Percentiles rank a stretch among this genome's conserved stretches.
Evolutionary conservation across 2,113 vertebrate genomes (phyloP).

Genomic region (Eptatretus burgeri): DNA sequence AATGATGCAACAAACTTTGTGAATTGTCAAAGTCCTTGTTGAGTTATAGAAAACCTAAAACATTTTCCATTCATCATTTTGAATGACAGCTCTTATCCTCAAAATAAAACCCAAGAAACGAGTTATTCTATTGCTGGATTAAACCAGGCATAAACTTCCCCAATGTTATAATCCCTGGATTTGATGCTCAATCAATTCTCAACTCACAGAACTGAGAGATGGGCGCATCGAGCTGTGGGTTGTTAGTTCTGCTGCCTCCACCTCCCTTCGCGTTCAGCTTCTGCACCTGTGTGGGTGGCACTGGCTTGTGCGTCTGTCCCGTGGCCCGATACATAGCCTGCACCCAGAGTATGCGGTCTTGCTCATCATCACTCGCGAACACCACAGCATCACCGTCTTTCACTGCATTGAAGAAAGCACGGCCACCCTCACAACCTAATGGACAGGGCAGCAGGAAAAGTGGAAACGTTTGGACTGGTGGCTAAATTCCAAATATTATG

Average conservation of each 20-base stretch:
- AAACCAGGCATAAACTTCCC: conserved; percentile 8
- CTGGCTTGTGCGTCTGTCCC: conserved; percentile 75
- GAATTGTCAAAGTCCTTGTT: no score
- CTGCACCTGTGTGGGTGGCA: conserved; percentile 34
- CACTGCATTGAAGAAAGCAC: conserved; percentile 62
- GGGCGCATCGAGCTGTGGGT: conserved; percentile 18
- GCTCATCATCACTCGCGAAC: conserved; percentile 68
- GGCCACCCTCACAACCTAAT: conserved; percentile 56
- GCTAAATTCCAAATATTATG: no score
- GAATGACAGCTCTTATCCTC: no score
- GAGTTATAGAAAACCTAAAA: no score
- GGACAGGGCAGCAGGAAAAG: background rate
- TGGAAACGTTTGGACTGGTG: background rate
- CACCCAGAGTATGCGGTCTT: conserved; percentile 61
- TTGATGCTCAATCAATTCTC: conserved; percentile 5
- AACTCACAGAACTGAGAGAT: conserved; percentile 40
- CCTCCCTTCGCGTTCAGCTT: conserved; percentile 39
- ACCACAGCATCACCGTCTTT: conserved; percentile 69
- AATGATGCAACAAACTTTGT: no score
- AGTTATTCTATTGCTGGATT: conserved; percentile 10
- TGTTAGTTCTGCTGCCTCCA: conserved; percentile 8
- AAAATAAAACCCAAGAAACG: no score
- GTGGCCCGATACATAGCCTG: conserved; percentile 91
- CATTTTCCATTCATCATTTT: no score
- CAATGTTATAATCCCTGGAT: background rate